Conservation (phyloP, 2,888 invertebrate genomes). For the Adineta ricciae region DNA sequence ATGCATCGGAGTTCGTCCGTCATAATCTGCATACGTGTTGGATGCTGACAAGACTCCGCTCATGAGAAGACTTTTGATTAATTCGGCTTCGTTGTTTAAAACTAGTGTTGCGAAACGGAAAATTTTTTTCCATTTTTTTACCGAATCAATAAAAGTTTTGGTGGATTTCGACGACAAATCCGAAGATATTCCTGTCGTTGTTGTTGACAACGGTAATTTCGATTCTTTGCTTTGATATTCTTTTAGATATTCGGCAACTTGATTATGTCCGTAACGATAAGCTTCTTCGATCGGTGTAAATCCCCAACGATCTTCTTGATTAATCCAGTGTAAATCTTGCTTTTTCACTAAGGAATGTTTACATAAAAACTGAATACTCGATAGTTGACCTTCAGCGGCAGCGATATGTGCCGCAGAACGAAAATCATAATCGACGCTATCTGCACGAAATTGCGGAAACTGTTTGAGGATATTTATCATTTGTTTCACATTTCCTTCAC, state of each 20-base stretch:
- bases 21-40: neutral
- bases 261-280: neutral
- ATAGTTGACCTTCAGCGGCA: conserved; percentile 15
- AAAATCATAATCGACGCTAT: conserved; percentile 11
- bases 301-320: conserved; percentile 7
- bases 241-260: neutral
- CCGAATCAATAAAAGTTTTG: neutral
- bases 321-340: neutral
- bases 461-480: neutral
- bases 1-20: conserved; percentile 14
- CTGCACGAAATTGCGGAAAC: neutral
- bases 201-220: neutral
- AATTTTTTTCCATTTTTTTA: neutral
- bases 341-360: neutral
- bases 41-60: neutral
- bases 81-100: neutral
- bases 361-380: neutral
- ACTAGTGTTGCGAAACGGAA: neutral
- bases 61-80: neutral
- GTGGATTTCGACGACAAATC: neutral
- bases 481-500: neutral
- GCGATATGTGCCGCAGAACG: neutral
- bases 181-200: too few relatives aligned
- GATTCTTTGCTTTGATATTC: neutral
- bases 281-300: conserved; percentile 10